These are phyloP conservation scores for Zeuzera pyrina DNA, from an alignment of 2,888 invertebrate genomes.

Conservation along the genomic window DNA sequence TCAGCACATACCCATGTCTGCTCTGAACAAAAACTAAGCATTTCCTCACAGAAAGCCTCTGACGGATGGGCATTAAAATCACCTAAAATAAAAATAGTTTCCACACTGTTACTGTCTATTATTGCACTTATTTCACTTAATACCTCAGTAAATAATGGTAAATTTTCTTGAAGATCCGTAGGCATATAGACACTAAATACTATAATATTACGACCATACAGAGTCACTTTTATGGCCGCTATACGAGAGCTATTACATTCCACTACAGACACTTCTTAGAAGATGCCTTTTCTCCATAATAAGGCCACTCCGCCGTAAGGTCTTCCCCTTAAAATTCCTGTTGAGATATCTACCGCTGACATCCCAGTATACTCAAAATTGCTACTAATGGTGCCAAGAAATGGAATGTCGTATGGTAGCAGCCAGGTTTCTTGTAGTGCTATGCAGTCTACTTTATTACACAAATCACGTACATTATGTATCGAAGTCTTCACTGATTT, in stretches of 20 bases:
- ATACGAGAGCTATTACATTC: constrained; percentile 6
- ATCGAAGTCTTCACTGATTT: too few relatives aligned
- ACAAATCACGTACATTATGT: not conserved
- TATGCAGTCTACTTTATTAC: not conserved
- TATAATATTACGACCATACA: constrained; percentile 1
- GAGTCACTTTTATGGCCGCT: constrained; percentile 3
- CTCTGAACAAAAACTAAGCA: too few relatives aligned
- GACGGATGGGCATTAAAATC: too few relatives aligned
- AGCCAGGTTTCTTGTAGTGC: constrained; percentile 4
- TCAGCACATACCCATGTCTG: too few relatives aligned
- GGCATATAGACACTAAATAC: constrained; percentile 9
- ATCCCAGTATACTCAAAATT: constrained; percentile 6
- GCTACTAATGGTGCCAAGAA: constrained; percentile 1
- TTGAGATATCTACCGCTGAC: too few relatives aligned
- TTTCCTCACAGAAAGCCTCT: too few relatives aligned
- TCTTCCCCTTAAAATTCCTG: too few relatives aligned
- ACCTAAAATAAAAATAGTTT: too few relatives aligned
- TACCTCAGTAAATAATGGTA: constrained; percentile 4
- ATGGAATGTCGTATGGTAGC: constrained; percentile 3
- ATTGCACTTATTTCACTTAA: constrained; percentile 8
- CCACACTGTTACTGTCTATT: too few relatives aligned
- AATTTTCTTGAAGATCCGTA: constrained; percentile 6
- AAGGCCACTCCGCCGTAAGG: too few relatives aligned
- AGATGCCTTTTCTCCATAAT: too few relatives aligned
- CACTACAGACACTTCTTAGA: constrained; percentile 5